These are phyloP conservation scores for Acrocephalus scirpaceus DNA, from an alignment of 2,797 vertebrate genomes.

Conservation along the genomic window DNA sequence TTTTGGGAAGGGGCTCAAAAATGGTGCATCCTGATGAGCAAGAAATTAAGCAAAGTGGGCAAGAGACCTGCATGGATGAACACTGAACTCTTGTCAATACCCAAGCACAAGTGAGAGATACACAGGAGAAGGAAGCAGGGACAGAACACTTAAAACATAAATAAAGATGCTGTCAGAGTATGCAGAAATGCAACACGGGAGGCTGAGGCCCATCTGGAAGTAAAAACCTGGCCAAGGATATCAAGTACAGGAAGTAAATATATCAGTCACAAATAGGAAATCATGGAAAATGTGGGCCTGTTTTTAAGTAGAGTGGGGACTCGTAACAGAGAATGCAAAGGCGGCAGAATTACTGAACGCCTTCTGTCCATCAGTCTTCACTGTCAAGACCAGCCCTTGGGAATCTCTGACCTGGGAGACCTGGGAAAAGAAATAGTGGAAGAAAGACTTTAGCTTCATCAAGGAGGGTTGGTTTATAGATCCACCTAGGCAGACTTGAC, in stretches of 20 bases:
- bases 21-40: neutral
- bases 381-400: neutral
- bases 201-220: neutral
- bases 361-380: neutral
- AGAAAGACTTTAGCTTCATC: rapidly evolving
- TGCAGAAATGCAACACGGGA: neutral
- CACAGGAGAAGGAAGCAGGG: neutral
- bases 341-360: neutral
- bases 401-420: neutral
- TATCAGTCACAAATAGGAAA: neutral
- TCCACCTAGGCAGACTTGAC: neutral
- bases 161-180: neutral
- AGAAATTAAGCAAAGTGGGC: neutral
- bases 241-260: neutral
- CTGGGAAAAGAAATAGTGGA: neutral
- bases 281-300: neutral
- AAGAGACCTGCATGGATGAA: neutral
- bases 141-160: neutral
- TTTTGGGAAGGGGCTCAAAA: neutral
- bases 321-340: neutral
- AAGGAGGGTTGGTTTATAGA: neutral
- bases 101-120: neutral
- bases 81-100: neutral
- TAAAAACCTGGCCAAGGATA: neutral
- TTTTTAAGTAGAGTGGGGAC: neutral